Evolutionary conservation across 2,113 vertebrate genomes (phyloP), one percentile per base, ranked within the genome.

Genomic region (Platysteira castanea): DNA sequence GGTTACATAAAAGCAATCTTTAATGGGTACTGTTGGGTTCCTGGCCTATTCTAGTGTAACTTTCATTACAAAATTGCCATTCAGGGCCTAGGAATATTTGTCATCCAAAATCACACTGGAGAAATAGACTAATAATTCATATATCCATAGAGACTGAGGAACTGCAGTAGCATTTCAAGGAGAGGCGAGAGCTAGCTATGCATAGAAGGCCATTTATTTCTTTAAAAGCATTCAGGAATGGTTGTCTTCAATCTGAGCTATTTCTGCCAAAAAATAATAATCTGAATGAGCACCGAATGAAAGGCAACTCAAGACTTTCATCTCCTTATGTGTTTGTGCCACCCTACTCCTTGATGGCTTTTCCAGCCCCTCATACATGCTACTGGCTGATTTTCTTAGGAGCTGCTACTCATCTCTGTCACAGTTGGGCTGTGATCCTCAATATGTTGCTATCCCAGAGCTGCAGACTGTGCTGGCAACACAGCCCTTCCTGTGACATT

Each of bases 1-100:
- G 78, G 80, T 59, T 87, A 80, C 60, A 92, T 57, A 76, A 94
- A 89, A 83, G 41, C 42, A 96, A 84, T 52, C 8, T 46, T 83
- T 76, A 88, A 77, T 67, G 73, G 63, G 53, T 31, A 56, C 23
- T 68, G 44, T 57, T 94, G 85, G 73, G 53, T 83, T 90, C 61
- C 74, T 70, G 35, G 63, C 17, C 79, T 89, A 57, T 74, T 95
- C 68, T 74, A 44, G 23, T 70, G 56, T 44, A 92, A 70, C 60
- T 87, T 89, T 41, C 64, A 91, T 47, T 78, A 75, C 15, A 71
- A 92, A 84, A 86, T 53, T 41, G 57, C 73, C 61, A 79, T 75
- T 87, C 77, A 73, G 28, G 56, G 26, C 20, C 56, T 56, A 77
- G 52, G 24, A 92, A 85, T 73, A 84, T 87, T 76, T 93, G 41